These are phyloP conservation scores for Drosophila putrida DNA, from an alignment of 2,888 invertebrate species.

Conservation along the genomic window DNA sequence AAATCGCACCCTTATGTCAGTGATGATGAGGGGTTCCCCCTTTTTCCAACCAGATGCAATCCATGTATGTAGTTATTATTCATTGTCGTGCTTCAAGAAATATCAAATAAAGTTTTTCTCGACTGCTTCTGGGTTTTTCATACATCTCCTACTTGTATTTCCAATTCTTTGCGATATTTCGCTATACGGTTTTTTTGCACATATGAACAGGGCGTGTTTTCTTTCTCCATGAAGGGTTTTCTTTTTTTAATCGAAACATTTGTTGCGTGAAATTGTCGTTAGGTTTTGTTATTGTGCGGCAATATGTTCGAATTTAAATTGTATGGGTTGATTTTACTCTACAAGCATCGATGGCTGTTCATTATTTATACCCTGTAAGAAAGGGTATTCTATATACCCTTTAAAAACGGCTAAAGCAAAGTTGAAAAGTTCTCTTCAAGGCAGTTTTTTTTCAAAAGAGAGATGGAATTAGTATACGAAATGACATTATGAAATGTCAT, in stretches of 20 bases:
- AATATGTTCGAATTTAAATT: constrained; percentile 76
- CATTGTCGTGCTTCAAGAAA: constrained; percentile 75
- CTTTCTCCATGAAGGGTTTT: constrained; percentile 47
- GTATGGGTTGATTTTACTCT: constrained; percentile 18
- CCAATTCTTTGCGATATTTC: constrained; percentile 30
- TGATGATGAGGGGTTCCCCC: constrained; percentile 19
- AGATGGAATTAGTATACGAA: constrained; percentile 2
- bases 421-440: neutral
- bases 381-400: neutral
- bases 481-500: constrained; percentile 36
- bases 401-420: neutral
- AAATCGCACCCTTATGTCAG: constrained; percentile 38
- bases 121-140: constrained; percentile 47
- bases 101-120: constrained; percentile 72
- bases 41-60: constrained; percentile 69
- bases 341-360: constrained; percentile 31
- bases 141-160: constrained; percentile 6
- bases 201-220: constrained; percentile 60
- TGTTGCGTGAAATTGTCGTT: constrained; percentile 79
- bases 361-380: neutral
- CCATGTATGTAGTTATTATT: constrained; percentile 73
- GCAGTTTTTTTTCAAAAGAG: neutral
- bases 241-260: constrained; percentile 78
- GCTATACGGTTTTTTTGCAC: constrained; percentile 57
- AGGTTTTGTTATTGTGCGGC: constrained; percentile 48